Evolutionary conservation across 2,113 vertebrate species (phyloP).

Genomic region (Crotalus tigris): DNA sequence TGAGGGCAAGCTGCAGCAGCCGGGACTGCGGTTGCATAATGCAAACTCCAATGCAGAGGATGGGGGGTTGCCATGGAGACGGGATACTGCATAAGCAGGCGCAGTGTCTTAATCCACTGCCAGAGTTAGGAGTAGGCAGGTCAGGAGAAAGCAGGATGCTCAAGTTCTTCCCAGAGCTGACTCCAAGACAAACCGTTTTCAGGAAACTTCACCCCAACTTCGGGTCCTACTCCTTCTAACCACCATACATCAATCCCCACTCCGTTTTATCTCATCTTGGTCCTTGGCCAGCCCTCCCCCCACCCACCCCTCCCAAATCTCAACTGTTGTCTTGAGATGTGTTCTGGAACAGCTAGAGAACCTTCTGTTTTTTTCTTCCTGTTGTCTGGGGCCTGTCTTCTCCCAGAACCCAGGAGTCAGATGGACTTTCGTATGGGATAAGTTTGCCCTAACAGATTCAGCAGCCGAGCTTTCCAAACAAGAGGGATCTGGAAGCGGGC

Average conservation of each 20-base stretch:
- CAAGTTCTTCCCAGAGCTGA: background rate
- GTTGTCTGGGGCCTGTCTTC: too few relatives aligned
- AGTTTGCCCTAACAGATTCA: background rate
- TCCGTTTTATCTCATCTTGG: background rate
- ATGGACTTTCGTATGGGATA: background rate
- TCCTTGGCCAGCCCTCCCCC: background rate
- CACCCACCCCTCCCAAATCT: background rate
- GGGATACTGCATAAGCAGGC: background rate
- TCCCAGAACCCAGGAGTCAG: background rate
- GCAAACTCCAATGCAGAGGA: constrained; percentile 19
- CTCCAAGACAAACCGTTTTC: background rate
- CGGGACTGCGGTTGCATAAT: constrained; percentile 27
- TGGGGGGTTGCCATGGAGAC: constrained; percentile 30
- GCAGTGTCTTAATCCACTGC: constrained; percentile 5
- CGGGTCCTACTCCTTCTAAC: background rate
- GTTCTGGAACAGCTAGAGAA: background rate
- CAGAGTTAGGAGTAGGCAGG: background rate
- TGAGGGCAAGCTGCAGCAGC: background rate
- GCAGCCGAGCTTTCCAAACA: background rate
- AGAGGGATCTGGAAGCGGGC: background rate
- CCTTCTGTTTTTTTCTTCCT: too few relatives aligned
- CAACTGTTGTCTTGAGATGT: background rate
- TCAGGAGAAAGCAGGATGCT: background rate
- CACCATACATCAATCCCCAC: background rate
- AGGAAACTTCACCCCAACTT: background rate